Evolutionary conservation across 2,797 vertebrate genomes (phyloP), one percentile per base, ranked within the genome.

Genomic region (Gorsachius magnificus): DNA sequence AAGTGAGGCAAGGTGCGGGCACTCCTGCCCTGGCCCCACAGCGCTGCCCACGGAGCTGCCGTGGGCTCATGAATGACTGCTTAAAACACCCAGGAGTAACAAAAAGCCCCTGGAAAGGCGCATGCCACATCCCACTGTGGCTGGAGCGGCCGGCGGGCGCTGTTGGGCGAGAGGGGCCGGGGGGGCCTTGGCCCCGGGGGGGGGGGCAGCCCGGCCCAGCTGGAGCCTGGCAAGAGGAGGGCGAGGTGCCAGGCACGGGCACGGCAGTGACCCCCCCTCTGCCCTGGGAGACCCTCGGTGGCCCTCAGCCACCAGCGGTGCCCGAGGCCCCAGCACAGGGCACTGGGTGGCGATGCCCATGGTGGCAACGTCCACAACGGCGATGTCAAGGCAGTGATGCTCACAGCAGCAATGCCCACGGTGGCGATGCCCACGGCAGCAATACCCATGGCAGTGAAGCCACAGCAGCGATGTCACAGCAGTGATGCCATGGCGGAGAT

Each of bases 131-230:
- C 72, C 68, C 0, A 4, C 58, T 25, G 57, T 3, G 5, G 43
- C 69, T 15, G 74, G n/a, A 43, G 51, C 1, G 2, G 76, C 46
- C 3, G 5, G 21, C 0, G 0, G 83, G n/a, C 26, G 3, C 72
- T 33, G 51, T 10, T 0, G 0, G 48, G 54, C 0, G 1, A 75
- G 26, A 76, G n/a, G n/a, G n/a, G n/a, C n/a, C n/a, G n/a, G n/a
- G n/a, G n/a, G n/a, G n/a, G n/a, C n/a, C n/a, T n/a, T n/a, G n/a
- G n/a, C n/a, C n/a, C n/a, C n/a, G n/a, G n/a, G n/a, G n/a, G n/a
- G n/a, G n/a, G n/a, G n/a, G 35, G 61, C 75, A 46, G 71, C 35
- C 50, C 1, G 7, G 36, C 11, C 13, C 50, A 43, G 69, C 57
- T 9, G 6, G 58, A 56, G 70, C 18, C 28, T 6, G 41, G 60